A percentile compares a stretch with the other conserved stretches of the same genome.
phyloP scores from a whole-genome alignment of 2,797 vertebrate genomes.

The Hydrocynus forskahlii region DNA sequence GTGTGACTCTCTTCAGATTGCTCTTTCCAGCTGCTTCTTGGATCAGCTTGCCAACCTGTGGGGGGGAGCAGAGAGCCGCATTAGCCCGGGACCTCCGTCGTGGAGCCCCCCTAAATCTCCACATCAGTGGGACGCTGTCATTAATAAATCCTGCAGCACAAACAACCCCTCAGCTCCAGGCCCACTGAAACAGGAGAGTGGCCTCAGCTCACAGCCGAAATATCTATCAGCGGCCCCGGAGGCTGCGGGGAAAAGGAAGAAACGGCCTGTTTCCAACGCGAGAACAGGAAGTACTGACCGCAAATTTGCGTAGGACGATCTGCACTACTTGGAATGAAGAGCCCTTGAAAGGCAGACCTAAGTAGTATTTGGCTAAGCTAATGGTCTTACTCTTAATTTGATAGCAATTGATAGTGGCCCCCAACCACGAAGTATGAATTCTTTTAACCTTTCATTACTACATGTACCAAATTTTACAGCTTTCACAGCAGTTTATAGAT shows the following conservation, averaged over 20 bases:
- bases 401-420: not conserved
- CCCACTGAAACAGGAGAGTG: slow-evolving; percentile 57
- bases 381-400: slow-evolving; percentile 14
- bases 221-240: slow-evolving; percentile 69
- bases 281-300: slow-evolving; percentile 69
- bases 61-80: slow-evolving; percentile 59
- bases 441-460: not conserved
- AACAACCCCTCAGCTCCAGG: slow-evolving; percentile 66
- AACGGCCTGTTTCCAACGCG: slow-evolving; percentile 66
- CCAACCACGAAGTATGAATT: not conserved
- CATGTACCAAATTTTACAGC: not conserved
- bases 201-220: slow-evolving; percentile 65
- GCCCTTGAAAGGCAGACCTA: slow-evolving; percentile 34
- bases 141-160: slow-evolving; percentile 73
- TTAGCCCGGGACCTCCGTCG: slow-evolving; percentile 39
- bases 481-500: not conserved
- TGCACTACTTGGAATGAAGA: slow-evolving; percentile 52
- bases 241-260: slow-evolving; percentile 63
- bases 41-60: slow-evolving; percentile 96
- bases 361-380: slow-evolving; percentile 40
- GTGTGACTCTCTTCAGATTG: slow-evolving; percentile 98
- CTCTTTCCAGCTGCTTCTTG: slow-evolving; percentile 98
- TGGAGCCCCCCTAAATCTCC: slow-evolving; percentile 59
- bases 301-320: slow-evolving; percentile 69
- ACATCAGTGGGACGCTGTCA: slow-evolving; percentile 70